These are phyloP conservation scores for Scaeva pyrastri DNA, from an alignment of 2,888 invertebrate genomes.

Conservation along the genomic window DNA sequence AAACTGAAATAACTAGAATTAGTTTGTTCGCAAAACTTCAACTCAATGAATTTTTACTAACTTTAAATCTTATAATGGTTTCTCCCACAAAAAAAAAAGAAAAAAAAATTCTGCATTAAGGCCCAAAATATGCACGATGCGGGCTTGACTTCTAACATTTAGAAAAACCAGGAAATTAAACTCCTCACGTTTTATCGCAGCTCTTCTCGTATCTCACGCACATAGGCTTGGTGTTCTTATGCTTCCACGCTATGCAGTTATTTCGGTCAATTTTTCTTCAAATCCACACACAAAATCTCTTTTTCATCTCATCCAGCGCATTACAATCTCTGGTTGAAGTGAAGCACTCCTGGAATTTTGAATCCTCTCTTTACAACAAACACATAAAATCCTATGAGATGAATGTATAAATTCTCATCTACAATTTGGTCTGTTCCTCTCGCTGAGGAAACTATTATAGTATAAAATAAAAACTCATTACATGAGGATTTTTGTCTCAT, in stretches of 20 bases:
- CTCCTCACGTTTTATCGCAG: slow-evolving; percentile 12
- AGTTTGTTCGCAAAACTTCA: too few relatives aligned
- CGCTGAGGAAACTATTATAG: slow-evolving; percentile 59
- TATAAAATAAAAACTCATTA: slow-evolving; percentile 75
- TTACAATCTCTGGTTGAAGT: slow-evolving; percentile 25
- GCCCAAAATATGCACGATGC: not conserved
- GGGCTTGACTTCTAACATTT: not conserved
- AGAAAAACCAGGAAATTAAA: slow-evolving; percentile 57
- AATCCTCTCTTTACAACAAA: slow-evolving; percentile 16
- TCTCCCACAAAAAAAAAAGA: too few relatives aligned
- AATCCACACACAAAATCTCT: slow-evolving; percentile 42
- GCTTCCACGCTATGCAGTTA: slow-evolving; percentile 51
- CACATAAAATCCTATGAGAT: not conserved
- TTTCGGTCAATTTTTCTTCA: slow-evolving; percentile 61
- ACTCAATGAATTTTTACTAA: too few relatives aligned
- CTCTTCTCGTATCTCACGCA: slow-evolving; percentile 66
- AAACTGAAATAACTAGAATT: too few relatives aligned
- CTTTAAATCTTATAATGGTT: too few relatives aligned
- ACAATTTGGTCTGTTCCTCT: not conserved
- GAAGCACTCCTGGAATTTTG: slow-evolving; percentile 63
- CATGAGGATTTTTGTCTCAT: slow-evolving; percentile 50
- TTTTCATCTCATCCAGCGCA: slow-evolving; percentile 58
- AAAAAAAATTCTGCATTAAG: too few relatives aligned
- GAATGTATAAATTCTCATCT: not conserved
- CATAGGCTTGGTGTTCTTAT: slow-evolving; percentile 44